These are phyloP conservation scores for Apaloderma vittatum DNA, from an alignment of 2,113 vertebrate species.

Conservation along the genomic window DNA sequence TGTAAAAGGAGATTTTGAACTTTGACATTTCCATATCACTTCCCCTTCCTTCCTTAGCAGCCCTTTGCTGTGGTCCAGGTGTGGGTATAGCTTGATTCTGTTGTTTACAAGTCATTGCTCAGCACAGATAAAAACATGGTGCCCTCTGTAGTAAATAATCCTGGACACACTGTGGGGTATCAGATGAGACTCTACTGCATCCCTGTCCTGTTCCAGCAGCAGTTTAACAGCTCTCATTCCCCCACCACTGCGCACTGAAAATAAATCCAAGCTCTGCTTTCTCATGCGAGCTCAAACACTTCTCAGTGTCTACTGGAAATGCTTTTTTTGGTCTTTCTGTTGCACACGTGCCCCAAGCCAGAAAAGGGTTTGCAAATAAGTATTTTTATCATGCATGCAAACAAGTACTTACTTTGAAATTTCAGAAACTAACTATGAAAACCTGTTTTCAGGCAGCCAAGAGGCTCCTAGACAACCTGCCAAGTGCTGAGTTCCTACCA, in stretches of 20 bases:
- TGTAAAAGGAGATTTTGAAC: not conserved
- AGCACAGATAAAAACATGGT: not conserved
- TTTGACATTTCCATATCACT: not conserved
- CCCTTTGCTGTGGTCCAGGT: not conserved
- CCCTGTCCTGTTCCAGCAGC: not conserved
- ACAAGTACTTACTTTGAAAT: slow-evolving; percentile 2
- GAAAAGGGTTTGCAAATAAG: not conserved
- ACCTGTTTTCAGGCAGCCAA: not conserved
- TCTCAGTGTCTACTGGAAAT: not conserved
- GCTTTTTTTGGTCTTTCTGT: not conserved
- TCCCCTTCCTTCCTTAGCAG: not conserved
- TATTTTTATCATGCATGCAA: not conserved
- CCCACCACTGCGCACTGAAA: not conserved
- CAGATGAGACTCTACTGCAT: not conserved
- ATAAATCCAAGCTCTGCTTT: not conserved
- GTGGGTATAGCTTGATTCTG: not conserved
- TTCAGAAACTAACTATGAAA: not conserved
- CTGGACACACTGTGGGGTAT: not conserved
- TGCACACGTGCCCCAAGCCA: not conserved
- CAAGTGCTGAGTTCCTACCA: not conserved
- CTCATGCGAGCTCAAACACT: not conserved
- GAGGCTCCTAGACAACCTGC: not conserved
- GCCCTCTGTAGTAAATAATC: not conserved
- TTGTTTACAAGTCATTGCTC: not conserved
- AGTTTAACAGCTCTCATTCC: not conserved